Base-by-base conservation (phyloP, 2,888 invertebrate genomes). In the Synanthedon tipuliformis region DNA sequence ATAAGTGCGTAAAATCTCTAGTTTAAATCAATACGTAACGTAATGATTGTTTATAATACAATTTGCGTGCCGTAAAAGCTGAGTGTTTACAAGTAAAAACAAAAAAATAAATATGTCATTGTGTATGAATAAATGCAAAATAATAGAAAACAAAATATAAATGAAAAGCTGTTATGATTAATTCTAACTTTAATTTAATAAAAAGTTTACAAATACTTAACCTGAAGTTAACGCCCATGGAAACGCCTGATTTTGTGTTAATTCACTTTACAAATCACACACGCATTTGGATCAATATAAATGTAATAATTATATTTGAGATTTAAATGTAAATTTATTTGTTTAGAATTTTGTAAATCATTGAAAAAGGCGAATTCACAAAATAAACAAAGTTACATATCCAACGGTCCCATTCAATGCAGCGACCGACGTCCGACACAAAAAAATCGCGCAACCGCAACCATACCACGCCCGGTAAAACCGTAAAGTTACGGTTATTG, bases 211-310 rank as follows among this genome's bases (percentile, higher is more conserved):
- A 73, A 71, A 62, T 68, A 71, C 68, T 67, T 81, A 78, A 81
- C 81, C 81, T 79, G 81, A 75, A 79, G 85, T 80, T 76, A 79
- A 84, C 86, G 86, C 86, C 86, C 86, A 85, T 85, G 73, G 73
- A 83, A 73, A 73, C 71, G 66, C 63, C 66, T 69, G 65, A 61
- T 61, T 73, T 69, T 67, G 61, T 58, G 57, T 60, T 65, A 68
- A 13, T 67, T 65, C 34, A 63, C 54, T 57, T 58, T 53, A 60
- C 59, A 60, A 62, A 69, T 61, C 57, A 65, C 60, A 58, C 56
- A 53, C 56, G 61, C 63, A 70, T 68, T 63, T 62, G 67, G 61
- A 66, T 59, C 61, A 56, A 61, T 56, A 60, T 62, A 64, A 58
- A 50, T 23, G 18, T 50, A 50, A 12, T 41, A 51, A 13, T 41